Evolutionary conservation across 2,797 vertebrate species (phyloP), one percentile per base, ranked within the genome.

Genomic region (Melanotaenia nigrans): DNA sequence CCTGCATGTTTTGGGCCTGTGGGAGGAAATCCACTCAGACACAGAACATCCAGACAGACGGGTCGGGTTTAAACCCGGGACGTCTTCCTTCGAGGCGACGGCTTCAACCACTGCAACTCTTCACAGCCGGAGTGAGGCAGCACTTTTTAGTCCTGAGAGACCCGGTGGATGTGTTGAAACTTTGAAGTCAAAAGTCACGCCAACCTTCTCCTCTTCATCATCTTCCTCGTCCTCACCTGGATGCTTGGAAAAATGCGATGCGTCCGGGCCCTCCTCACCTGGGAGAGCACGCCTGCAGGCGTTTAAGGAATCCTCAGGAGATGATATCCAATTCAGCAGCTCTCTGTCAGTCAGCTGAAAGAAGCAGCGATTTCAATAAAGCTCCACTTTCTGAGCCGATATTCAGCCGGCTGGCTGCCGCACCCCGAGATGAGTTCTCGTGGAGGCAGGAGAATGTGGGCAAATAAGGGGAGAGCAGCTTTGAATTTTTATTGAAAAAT

Each of bases 261-360:
- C 24, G 18, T 66, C 66, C 55, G 5, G 61, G 68, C 70, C 68
- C 78, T 73, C 63, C 60, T 85, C 77, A 78, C 72, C 79, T 47
- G 70, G 74, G 85, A 81, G 80, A 78, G 80, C 79, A 77, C 38
- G 83, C 73, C 81, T 61, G 68, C 28, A 64, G 78, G 84, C 73
- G n/a, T 72, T 75, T 80, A 42, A 73, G 78, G 66, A 85, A 82
- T 82, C 80, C 85, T 89, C 85, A 11, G 73, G 88, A 85, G 85
- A 80, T n/a, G 64, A 75, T 67, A 40, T 72, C 88, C 82, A 83
- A 86, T 90, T 85, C 88, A 81, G 69, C 66, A 47, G 77, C 79
- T 76, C 61, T 65, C 73, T 72, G 74, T 75, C 71, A 30, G 74
- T 61, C 70, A 10, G 1, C 25, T 3, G 32, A 67, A 63, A 82